Conservation (phyloP, 2,113 vertebrate genomes). For the Paramormyrops kingsleyae region DNA sequence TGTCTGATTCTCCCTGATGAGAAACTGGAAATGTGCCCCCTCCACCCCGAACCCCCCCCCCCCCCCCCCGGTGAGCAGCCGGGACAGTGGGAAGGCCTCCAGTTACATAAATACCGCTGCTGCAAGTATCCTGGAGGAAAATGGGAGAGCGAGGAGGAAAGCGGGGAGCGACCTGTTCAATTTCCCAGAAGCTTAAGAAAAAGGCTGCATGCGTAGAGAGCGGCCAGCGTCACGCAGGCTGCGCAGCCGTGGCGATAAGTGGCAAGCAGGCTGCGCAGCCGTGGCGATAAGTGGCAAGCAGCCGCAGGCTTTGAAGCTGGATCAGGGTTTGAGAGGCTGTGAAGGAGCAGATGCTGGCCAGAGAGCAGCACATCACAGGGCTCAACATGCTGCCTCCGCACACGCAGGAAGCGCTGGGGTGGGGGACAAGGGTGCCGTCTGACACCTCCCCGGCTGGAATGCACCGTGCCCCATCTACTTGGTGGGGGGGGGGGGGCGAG, state of each 20-base stretch:
- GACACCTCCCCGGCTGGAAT: not conserved
- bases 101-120: not conserved
- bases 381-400: not conserved
- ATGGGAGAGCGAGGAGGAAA: not conserved
- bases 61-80: not conserved
- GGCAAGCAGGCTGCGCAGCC: not conserved
- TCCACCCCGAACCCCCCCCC: too few species aligned
- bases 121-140: not conserved
- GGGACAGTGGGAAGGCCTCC: not conserved
- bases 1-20: not conserved
- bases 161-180: not conserved
- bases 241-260: not conserved
- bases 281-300: not conserved
- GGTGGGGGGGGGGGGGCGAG: not conserved
- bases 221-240: not conserved
- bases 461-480: not conserved
- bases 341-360: not conserved
- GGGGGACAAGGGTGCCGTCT: not conserved
- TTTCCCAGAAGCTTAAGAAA: conserved; percentile 15
- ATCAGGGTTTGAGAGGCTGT: not conserved
- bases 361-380: not conserved
- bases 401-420: not conserved
- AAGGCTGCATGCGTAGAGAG: conserved; percentile 3
- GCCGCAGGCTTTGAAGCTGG: not conserved
- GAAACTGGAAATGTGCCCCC: not conserved